phyloP scores from a whole-genome alignment of 1,140 invertebrate species.

The Zaprionus gabonicus region DNA sequence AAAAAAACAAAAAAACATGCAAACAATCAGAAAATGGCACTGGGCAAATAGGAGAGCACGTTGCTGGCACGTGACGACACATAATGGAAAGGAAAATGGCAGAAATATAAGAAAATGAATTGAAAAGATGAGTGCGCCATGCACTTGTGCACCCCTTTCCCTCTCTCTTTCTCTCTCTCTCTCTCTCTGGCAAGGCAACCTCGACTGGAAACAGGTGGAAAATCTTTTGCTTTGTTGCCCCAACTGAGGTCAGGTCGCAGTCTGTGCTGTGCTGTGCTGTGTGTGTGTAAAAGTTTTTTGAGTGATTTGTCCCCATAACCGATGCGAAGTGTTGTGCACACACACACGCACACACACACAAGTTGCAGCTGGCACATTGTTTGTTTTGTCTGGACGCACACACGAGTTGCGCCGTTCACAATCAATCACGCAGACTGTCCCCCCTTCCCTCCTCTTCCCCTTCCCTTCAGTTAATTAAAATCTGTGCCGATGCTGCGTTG shows the following conservation, averaged over 20 bases:
- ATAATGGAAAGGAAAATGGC: conserved; percentile 42
- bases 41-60: conserved; percentile 60
- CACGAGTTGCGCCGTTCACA: background rate
- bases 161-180: too few relatives aligned
- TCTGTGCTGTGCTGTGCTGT: background rate
- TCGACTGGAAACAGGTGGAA: background rate
- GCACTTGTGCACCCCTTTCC: background rate
- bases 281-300: conserved; percentile 19
- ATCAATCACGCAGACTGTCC: conserved; percentile 33
- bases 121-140: conserved; percentile 40
- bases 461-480: conserved; percentile 45
- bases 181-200: background rate
- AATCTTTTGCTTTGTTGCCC: background rate
- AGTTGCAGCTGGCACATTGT: background rate
- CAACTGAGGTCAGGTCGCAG: background rate
- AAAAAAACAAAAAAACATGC: conserved; percentile 47
- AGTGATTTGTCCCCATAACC: conserved; percentile 28
- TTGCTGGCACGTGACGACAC: conserved; percentile 65
- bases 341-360: background rate
- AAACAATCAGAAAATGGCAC: conserved; percentile 73
- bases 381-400: background rate
- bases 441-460: background rate
- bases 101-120: conserved; percentile 36
- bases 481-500: background rate
- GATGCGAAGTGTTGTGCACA: background rate